Evolutionary conservation across 1,140 invertebrate species (phyloP).

Genomic region (Sycophila sp.): DNA sequence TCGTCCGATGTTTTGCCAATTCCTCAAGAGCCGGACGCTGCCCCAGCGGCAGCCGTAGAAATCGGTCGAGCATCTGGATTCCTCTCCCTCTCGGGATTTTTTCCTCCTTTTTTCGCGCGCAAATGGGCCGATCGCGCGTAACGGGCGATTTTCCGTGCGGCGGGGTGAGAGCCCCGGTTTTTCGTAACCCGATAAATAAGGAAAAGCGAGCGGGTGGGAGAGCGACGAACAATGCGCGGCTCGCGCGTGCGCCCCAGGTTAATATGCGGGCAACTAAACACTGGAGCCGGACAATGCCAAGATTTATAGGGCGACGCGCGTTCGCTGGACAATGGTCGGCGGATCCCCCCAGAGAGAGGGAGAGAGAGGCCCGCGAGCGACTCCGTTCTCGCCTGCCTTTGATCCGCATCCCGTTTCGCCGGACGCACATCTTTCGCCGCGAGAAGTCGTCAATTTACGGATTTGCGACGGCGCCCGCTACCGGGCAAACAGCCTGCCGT

Average conservation of each 20-base stretch:
- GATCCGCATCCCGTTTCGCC: no score
- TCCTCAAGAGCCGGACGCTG: not conserved
- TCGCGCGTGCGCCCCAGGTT: constrained; percentile 60
- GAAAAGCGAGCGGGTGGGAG: constrained; percentile 41
- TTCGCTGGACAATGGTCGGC: constrained; percentile 49
- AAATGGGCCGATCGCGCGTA: constrained; percentile 18
- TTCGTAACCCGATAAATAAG: constrained; percentile 62
- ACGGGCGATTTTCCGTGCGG: constrained; percentile 35
- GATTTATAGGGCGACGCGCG: constrained; percentile 60
- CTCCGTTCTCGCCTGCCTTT: no score
- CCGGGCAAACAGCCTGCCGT: not conserved
- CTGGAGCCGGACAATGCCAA: constrained; percentile 60
- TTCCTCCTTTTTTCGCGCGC: not conserved
- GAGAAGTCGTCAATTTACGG: not conserved
- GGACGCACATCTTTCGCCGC: no score
- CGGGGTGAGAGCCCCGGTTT: constrained; percentile 24
- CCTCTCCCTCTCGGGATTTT: not conserved
- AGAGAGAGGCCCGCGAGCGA: no score
- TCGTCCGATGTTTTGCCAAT: constrained; percentile 36
- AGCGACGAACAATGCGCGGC: constrained; percentile 56
- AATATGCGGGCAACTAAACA: constrained; percentile 67
- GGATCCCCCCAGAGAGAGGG: no score
- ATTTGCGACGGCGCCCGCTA: not conserved
- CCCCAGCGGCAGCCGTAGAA: not conserved
- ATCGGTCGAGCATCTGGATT: constrained; percentile 31